Base-by-base conservation (phyloP, 2,888 invertebrate species). In the Bellardia pandia region DNA sequence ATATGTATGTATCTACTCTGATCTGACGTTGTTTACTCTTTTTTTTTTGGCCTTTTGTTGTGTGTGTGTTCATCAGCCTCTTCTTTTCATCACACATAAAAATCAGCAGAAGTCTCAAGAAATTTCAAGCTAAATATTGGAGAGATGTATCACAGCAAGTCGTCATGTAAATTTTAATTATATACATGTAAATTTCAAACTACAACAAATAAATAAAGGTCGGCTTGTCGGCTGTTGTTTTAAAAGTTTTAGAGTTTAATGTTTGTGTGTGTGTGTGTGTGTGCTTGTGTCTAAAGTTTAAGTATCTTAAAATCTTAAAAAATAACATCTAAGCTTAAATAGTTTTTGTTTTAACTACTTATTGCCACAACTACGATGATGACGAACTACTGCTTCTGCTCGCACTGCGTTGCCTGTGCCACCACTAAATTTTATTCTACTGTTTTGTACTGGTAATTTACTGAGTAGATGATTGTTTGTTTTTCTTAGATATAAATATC, bases 101-200 rank as follows among this genome's bases (percentile, higher is more conserved):
- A 81, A 53, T 56, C 72, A 16, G 64, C 42, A 66, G 53, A 60
- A 53, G 45, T 37, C 14, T 6, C 2, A 16, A 66, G 74, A 56
- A 81, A 42, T 45, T 81, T 68, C 45, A 48, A 74, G 58, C 37
- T 66, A 66, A 74, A 66, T 66, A 58, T 69, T 58, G 69, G 3
- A 45, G 62, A 79, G 74, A 78, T 83, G 84, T 77, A 87, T 81
- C 87, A 84, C 87, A 85, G 85, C 87, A 85, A 85, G 87, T 81
- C 75, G 75, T 78, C 87, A 87, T 87, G 87, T 87, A 87, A 87
- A 87, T 87, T 87, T 87, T 87, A 87, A 87, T 87, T 85, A 85
- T 87, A 74, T 81, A 69, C 79, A 85, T 85, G 87, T 85, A 82
- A 74, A 71, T 72, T 76, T 82, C 14, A 77, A 86, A 78, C 81